These are phyloP conservation scores for Prochilodus magdalenae DNA, from an alignment of 2,113 vertebrate species.

Conservation along the genomic window DNA sequence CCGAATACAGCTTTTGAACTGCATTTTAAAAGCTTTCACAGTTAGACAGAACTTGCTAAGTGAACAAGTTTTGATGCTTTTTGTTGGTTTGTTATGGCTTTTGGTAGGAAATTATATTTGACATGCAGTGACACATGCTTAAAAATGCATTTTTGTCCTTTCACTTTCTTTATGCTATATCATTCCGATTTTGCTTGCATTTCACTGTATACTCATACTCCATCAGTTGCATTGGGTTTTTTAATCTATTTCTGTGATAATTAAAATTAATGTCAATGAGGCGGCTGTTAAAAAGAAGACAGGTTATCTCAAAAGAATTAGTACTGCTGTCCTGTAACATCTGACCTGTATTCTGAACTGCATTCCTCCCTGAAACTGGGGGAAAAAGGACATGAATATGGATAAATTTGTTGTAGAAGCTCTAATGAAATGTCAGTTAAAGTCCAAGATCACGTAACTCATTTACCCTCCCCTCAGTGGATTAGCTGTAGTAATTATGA, in stretches of 20 bases:
- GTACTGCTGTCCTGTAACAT: background rate
- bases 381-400: background rate
- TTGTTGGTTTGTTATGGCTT: background rate
- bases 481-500: slow-evolving; percentile 37
- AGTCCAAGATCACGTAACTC: background rate
- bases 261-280: background rate
- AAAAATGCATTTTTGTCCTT: background rate
- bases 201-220: background rate
- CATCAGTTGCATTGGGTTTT: background rate
- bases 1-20: background rate
- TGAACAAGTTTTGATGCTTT: background rate
- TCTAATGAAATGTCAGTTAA: slow-evolving; percentile 18
- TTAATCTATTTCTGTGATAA: background rate
- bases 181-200: background rate
- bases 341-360: background rate
- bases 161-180: background rate
- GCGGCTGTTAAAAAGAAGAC: background rate
- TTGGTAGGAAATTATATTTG: background rate
- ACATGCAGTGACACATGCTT: no score
- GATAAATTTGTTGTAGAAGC: slow-evolving; percentile 1
- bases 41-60: background rate
- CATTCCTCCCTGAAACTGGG: background rate
- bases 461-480: slow-evolving; percentile 22
- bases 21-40: background rate
- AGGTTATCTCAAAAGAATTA: background rate